Conservation (phyloP, 2,888 invertebrate genomes). For the Asteroscopus sphinx region DNA sequence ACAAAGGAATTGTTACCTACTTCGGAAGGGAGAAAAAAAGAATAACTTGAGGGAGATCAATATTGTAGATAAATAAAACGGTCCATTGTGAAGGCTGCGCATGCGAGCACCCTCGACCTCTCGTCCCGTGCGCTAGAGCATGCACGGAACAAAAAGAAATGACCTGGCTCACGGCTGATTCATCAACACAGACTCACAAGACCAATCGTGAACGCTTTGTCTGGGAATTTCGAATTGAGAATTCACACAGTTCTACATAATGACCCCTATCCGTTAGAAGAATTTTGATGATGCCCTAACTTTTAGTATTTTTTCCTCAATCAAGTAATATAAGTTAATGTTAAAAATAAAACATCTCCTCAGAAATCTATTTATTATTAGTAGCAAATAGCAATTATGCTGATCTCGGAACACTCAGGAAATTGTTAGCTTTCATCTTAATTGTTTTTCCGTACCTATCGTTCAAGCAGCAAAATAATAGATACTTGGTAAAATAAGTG, state of each 20-base stretch:
- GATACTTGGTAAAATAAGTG: conserved; percentile 2
- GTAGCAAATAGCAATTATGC: conserved; percentile 17
- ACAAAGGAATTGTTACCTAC: conserved; percentile 80
- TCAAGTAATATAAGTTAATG: not conserved
- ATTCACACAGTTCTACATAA: conserved; percentile 39
- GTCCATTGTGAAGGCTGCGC: conserved; percentile 75
- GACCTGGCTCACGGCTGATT: conserved; percentile 52
- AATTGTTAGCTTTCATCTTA: conserved; percentile 38
- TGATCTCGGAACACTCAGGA: conserved; percentile 20
- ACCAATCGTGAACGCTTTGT: conserved; percentile 41
- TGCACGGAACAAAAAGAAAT: conserved; percentile 41
- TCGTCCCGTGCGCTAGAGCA: conserved; percentile 41
- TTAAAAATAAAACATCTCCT: conserved; percentile 1
- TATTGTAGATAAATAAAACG: conserved; percentile 82
- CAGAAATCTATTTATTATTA: conserved; percentile 18
- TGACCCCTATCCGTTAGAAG: conserved; percentile 38
- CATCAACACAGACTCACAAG: conserved; percentile 54
- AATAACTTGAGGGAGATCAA: conserved; percentile 78
- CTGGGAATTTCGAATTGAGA: conserved; percentile 56
- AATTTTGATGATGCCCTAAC: conserved; percentile 25
- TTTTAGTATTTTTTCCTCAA: conserved; percentile 13
- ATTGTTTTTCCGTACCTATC: conserved; percentile 26
- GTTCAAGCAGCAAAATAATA: conserved; percentile 12
- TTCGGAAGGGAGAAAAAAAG: conserved; percentile 72
- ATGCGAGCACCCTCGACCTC: conserved; percentile 52